phyloP scores from a whole-genome alignment of 2,888 invertebrate species.

The Calameuta idolon region DNA sequence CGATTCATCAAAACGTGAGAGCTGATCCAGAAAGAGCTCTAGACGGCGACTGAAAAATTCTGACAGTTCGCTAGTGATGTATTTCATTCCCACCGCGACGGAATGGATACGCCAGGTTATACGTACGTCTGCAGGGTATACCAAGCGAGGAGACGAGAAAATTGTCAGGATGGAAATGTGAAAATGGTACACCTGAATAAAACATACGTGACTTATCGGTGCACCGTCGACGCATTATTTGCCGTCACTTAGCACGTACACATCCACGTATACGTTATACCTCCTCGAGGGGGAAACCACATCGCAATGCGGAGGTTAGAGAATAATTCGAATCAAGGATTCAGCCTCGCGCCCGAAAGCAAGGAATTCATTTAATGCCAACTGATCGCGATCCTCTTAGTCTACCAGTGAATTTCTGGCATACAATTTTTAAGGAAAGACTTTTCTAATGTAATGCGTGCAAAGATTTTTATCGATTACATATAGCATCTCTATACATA shows the following conservation, averaged over 20 bases:
- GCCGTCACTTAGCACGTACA: neutral
- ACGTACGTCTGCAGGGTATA: neutral
- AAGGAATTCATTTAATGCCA: neutral
- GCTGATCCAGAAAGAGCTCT: neutral
- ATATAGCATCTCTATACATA: neutral
- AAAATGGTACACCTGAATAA: neutral
- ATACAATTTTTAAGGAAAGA: neutral
- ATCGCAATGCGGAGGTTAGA: conserved; percentile 2
- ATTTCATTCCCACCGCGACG: neutral
- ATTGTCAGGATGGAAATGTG: neutral
- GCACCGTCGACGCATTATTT: neutral
- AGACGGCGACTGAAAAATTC: neutral
- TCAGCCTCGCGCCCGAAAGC: neutral
- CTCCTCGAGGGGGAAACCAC: neutral
- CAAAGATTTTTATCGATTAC: too few species aligned
- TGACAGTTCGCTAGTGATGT: neutral
- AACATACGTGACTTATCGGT: neutral
- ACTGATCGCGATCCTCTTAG: neutral
- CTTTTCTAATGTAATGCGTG: neutral
- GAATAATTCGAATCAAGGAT: conserved; percentile 6
- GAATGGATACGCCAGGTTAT: neutral
- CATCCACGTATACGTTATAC: neutral
- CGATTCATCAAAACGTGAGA: neutral
- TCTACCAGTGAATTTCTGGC: neutral
- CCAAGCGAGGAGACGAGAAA: neutral